These are phyloP conservation scores for Papilio gigon DNA, from an alignment of 2,888 invertebrate genomes.

Conservation along the genomic window DNA sequence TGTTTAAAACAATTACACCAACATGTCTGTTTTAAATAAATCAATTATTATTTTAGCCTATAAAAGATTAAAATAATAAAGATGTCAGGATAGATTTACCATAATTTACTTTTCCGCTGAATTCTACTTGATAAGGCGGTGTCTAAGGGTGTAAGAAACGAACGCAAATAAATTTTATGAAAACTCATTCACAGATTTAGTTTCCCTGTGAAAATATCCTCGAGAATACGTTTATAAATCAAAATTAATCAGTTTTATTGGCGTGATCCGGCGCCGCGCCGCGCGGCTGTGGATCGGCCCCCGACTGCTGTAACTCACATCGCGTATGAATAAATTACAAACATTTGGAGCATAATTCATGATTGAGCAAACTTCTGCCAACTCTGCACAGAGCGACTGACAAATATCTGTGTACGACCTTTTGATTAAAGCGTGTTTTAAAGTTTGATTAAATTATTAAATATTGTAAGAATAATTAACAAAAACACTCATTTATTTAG, in stretches of 20 bases:
- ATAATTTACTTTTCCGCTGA: too few species aligned
- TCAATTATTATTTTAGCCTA: too few species aligned
- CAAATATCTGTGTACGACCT: neutral
- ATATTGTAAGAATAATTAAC: neutral
- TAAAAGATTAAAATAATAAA: too few species aligned
- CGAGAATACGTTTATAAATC: neutral
- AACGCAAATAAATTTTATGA: neutral
- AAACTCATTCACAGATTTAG: neutral
- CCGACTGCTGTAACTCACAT: conserved; percentile 21
- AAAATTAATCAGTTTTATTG: conserved; percentile 15
- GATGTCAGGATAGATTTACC: too few species aligned
- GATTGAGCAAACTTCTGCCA: conserved; percentile 17
- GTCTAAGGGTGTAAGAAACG: too few species aligned
- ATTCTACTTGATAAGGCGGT: too few species aligned
- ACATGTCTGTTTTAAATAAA: too few species aligned
- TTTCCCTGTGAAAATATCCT: neutral
- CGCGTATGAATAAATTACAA: conserved; percentile 30
- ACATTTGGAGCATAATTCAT: conserved; percentile 22
- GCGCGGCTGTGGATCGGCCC: conserved; percentile 16
- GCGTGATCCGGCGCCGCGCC: neutral
- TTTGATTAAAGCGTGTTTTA: neutral
- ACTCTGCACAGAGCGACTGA: neutral
- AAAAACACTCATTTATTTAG: neutral
- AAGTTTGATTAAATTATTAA: conserved; percentile 2
- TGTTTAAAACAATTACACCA: too few species aligned